phyloP scores from a whole-genome alignment of 2,113 vertebrate species.

The Apeltes quadracus region DNA sequence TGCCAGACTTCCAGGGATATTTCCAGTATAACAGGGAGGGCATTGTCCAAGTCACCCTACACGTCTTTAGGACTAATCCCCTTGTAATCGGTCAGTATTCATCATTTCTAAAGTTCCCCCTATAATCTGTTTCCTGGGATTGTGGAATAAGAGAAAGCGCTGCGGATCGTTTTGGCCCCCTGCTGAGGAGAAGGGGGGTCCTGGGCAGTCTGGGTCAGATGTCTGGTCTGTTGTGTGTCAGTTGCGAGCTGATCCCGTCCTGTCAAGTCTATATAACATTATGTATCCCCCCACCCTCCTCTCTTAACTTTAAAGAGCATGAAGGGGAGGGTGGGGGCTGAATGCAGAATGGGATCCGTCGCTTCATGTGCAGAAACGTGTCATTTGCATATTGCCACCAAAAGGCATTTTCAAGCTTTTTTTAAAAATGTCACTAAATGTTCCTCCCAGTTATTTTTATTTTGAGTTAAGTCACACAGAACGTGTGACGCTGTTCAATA shows the following conservation, averaged over 20 bases:
- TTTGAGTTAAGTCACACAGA: slow-evolving; percentile 1
- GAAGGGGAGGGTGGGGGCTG: too few species aligned
- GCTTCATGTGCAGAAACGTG: slow-evolving; percentile 14
- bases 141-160: slow-evolving; percentile 21
- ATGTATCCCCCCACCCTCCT: too few species aligned
- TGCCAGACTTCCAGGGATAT: slow-evolving; percentile 18
- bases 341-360: slow-evolving; percentile 13
- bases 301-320: too few species aligned
- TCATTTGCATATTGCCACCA: slow-evolving; percentile 23
- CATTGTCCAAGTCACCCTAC: slow-evolving; percentile 24
- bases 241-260: not conserved
- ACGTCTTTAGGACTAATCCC: slow-evolving; percentile 60
- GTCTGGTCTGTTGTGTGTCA: slow-evolving; percentile 32
- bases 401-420: slow-evolving; percentile 23
- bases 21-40: slow-evolving; percentile 15
- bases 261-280: not conserved
- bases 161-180: slow-evolving; percentile 26
- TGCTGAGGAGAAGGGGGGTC: slow-evolving; percentile 40
- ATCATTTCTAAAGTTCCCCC: slow-evolving; percentile 48
- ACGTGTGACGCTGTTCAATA: not conserved
- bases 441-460: not conserved
- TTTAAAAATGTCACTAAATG: too few species aligned
- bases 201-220: slow-evolving; percentile 61
- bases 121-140: slow-evolving; percentile 47
- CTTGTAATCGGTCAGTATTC: slow-evolving; percentile 57